These are phyloP conservation scores for Chroicocephalus ridibundus DNA, from an alignment of 2,113 vertebrate genomes.

Conservation along the genomic window DNA sequence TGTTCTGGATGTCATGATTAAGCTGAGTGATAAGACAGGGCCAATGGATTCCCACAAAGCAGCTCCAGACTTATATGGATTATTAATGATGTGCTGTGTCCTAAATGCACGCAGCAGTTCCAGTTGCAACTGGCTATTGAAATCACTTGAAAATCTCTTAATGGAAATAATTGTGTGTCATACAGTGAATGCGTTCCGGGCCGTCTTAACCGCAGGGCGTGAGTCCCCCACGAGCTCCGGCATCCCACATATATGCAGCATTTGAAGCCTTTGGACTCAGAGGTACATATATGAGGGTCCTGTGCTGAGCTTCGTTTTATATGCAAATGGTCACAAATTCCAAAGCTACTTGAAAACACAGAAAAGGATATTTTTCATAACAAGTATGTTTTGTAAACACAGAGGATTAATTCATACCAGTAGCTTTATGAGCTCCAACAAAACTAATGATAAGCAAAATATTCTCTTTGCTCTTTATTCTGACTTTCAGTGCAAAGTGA, in stretches of 20 bases:
- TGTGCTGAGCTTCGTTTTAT: not conserved
- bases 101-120: not conserved
- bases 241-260: not conserved
- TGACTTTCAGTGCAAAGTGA: not conserved
- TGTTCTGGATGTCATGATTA: not conserved
- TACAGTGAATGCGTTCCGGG: accelerated
- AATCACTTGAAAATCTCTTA: constrained; percentile 13
- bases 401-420: not conserved
- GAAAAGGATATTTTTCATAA: not conserved
- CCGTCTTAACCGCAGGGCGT: not conserved
- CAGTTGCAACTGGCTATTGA: not conserved
- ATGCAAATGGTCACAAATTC: not conserved
- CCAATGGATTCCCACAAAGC: not conserved
- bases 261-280: not conserved
- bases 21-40: not conserved
- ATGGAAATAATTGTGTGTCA: constrained; percentile 43
- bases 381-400: not conserved
- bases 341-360: not conserved
- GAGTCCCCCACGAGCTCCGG: not conserved
- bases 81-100: not conserved
- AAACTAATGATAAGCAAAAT: not conserved
- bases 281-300: not conserved
- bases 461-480: not conserved
- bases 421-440: not conserved
- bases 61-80: not conserved